Evolutionary conservation across 2,888 invertebrate genomes (phyloP).

Genomic region (Nemotelus nigrinus): DNA sequence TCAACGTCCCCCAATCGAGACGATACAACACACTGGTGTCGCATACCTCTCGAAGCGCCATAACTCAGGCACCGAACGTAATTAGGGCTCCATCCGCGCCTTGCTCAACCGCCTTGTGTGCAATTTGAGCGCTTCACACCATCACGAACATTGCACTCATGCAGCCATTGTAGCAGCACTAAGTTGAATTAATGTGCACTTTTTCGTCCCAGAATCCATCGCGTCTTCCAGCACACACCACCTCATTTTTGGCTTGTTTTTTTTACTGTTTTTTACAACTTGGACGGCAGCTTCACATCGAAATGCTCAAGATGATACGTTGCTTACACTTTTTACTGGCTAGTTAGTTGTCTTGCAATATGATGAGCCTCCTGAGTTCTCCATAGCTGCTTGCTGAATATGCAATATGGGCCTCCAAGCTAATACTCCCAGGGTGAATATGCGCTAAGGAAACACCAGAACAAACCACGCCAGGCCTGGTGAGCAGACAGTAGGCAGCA

Average conservation of each 20-base stretch:
- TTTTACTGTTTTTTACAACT: conserved; percentile 16
- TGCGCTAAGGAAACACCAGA: neutral
- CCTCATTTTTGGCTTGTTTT: conserved; percentile 31
- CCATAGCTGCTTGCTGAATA: conserved; percentile 3
- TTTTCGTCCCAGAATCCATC: conserved; percentile 1
- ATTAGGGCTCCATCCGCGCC: conserved; percentile 28
- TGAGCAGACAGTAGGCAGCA: conserved; percentile 10
- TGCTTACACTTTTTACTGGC: neutral
- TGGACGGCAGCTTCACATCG: conserved; percentile 3
- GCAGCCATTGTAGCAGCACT: conserved; percentile 27
- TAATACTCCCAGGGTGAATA: conserved; percentile 16
- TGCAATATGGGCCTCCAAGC: conserved; percentile 15
- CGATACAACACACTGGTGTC: neutral
- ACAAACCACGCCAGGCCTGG: neutral
- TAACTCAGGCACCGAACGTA: conserved; percentile 28
- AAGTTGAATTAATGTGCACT: conserved; percentile 30
- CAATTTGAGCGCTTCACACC: conserved; percentile 36
- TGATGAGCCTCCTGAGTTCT: conserved; percentile 1
- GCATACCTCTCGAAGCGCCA: conserved; percentile 18
- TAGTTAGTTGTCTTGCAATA: neutral
- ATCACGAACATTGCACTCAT: neutral
- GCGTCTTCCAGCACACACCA: conserved; percentile 26
- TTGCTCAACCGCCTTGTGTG: conserved; percentile 6
- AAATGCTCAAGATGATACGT: neutral
- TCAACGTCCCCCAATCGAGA: neutral